Evolutionary conservation across 2,888 invertebrate genomes (phyloP), one percentile per base, ranked within the genome.

Genomic region (Trachelus tabidus): DNA sequence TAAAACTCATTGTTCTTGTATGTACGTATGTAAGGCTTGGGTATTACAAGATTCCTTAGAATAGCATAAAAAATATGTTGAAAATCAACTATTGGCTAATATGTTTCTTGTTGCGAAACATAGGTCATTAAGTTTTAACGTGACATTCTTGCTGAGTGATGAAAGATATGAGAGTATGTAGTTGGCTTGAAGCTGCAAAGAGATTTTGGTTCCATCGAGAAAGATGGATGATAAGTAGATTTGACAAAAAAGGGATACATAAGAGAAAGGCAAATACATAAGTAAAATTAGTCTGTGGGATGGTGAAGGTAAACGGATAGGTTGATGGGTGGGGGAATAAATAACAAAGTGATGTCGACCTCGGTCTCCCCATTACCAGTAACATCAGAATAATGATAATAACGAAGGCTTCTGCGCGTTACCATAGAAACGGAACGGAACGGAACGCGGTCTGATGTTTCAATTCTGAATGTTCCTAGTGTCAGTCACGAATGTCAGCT

Each of bases 401-500:
- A 73, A 34, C 6, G 69, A 76, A 34, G 77, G 69, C 40, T 40
- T 56, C 56, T 56, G 23, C n/a, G 68, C 71, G 76, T 85, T 75
- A 80, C 77, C 79, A 84, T 83, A 79, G 79, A 77, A 79, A 83
- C 84, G 83, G 81, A 85, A 84, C 82, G 77, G 31, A 56, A 56
- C 71, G 81, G 81, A 83, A 81, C 76, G 74, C 73, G 81, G 77
- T 84, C 81, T 81, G 80, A 83, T 81, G 85, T 86, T 85, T 85
- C 84, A 33, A 56, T 71, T 74, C 81, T 77, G 76, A 75, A 35
- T 78, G 84, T 86, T 86, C 82, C 87, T 31, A 34, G 23, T 15
- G 75, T 83, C 80, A 85, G 77, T 79, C 71, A 75, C 77, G 81
- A 85, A 35, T 83, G 85, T 88, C 86, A 87, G 88, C 87, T 87